phyloP scores from a whole-genome alignment of 1,140 invertebrate species.

The Daktulosphaira vitifoliae region DNA sequence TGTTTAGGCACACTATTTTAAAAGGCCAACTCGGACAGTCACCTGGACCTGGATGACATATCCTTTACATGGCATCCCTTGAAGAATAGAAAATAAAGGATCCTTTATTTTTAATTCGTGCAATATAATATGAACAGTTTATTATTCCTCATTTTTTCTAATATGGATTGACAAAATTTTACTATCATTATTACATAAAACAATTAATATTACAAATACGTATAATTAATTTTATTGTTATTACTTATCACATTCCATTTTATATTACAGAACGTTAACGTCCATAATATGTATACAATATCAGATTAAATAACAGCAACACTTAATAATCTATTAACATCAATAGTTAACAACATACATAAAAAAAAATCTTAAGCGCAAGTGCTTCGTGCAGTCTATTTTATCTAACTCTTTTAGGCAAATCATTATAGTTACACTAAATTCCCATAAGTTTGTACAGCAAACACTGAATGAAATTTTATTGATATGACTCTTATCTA shows the following conservation, averaged over 20 bases:
- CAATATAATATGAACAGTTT: no score
- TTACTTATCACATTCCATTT: slow-evolving; percentile 31
- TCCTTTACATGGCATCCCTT: no score
- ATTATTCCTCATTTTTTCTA: no score
- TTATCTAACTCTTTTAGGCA: background rate
- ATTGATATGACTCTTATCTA: background rate
- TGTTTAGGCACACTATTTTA: no score
- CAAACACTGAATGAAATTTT: no score
- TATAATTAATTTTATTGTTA: slow-evolving; percentile 29
- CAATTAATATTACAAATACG: slow-evolving; percentile 26
- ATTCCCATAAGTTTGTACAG: background rate
- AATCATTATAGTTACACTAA: background rate
- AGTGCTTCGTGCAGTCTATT: slow-evolving; percentile 25
- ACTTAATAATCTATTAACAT: slow-evolving; percentile 21
- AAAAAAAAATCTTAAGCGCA: slow-evolving; percentile 11
- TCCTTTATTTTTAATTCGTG: no score
- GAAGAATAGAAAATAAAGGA: no score
- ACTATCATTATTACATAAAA: no score
- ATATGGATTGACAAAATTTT: no score
- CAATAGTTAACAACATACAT: slow-evolving; percentile 20
- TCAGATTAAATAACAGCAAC: slow-evolving; percentile 18
- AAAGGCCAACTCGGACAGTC: no score
- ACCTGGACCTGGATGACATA: no score
- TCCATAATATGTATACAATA: background rate
- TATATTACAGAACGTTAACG: slow-evolving; percentile 10